phyloP scores from a whole-genome alignment of 2,888 invertebrate species.

The Morpho achilles region DNA sequence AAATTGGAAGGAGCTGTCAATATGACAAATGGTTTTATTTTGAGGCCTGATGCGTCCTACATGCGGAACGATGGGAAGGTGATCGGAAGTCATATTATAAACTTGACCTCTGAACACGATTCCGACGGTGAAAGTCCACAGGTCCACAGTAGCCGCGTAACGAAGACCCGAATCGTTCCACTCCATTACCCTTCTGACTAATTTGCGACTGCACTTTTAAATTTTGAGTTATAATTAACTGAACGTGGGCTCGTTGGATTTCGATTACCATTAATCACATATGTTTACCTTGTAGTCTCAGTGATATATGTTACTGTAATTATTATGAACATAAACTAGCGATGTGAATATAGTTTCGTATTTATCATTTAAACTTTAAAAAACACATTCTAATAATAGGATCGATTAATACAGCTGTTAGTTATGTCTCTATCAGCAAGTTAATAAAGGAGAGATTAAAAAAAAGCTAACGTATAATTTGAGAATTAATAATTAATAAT shows the following conservation, averaged over 20 bases:
- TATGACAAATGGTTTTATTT: constrained; percentile 49
- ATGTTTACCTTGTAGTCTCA: constrained; percentile 24
- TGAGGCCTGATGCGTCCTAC: constrained; percentile 46
- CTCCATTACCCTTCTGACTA: constrained; percentile 33
- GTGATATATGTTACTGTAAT: constrained; percentile 22
- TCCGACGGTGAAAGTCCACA: constrained; percentile 63
- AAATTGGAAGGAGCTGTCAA: constrained; percentile 47
- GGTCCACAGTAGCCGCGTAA: constrained; percentile 60
- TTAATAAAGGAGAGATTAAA: no score
- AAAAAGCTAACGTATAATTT: no score
- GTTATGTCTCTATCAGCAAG: no score
- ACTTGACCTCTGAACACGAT: constrained; percentile 55
- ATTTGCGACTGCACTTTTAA: constrained; percentile 30
- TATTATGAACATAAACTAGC: constrained; percentile 4
- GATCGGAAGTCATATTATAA: constrained; percentile 51
- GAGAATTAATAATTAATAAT: no score
- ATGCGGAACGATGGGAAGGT: constrained; percentile 34
- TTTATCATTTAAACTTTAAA: no score
- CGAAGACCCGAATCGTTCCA: constrained; percentile 35
- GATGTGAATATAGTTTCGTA: constrained; percentile 7
- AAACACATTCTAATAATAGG: no score
- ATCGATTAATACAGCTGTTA: no score
- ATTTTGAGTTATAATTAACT: constrained; percentile 28
- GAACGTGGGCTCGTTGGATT: constrained; percentile 23
- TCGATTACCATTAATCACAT: constrained; percentile 28